Evolutionary conservation across 1,140 invertebrate genomes (phyloP).

Genomic region (Trichogramma pretiosum): DNA sequence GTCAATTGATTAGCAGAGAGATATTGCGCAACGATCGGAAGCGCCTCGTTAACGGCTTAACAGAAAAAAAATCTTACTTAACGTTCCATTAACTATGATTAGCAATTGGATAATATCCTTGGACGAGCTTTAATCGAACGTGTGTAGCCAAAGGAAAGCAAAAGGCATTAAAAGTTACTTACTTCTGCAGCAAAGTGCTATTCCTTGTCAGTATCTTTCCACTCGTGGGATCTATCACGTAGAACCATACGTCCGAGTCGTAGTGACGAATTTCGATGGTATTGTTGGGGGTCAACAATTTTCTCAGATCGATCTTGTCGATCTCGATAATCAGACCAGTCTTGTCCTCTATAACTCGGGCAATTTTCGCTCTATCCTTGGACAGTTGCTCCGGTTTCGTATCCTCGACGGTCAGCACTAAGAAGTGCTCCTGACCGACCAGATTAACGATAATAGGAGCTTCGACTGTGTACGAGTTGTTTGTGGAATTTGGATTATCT

Average conservation of each 20-base stretch:
- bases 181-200: slow-evolving; percentile 61
- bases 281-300: slow-evolving; percentile 61
- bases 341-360: slow-evolving; percentile 63
- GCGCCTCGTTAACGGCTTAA: too few relatives aligned
- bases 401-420: slow-evolving; percentile 68
- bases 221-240: slow-evolving; percentile 69
- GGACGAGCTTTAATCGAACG: too few relatives aligned
- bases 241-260: slow-evolving; percentile 82
- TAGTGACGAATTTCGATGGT: slow-evolving; percentile 62
- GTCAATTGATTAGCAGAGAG: too few relatives aligned
- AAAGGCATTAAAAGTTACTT: slow-evolving; percentile 21
- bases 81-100: too few relatives aligned
- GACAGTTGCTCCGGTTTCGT: slow-evolving; percentile 63
- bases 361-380: slow-evolving; percentile 54
- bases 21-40: too few relatives aligned
- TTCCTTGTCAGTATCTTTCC: slow-evolving; percentile 67
- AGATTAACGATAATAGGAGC: slow-evolving; percentile 64
- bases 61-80: too few relatives aligned
- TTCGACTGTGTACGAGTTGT: slow-evolving; percentile 52
- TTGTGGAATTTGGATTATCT: slow-evolving; percentile 60
- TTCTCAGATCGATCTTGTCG: slow-evolving; percentile 63
- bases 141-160: neutral
- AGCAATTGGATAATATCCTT: too few relatives aligned
- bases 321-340: slow-evolving; percentile 67
- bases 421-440: slow-evolving; percentile 58